Evolutionary conservation across 1,140 invertebrate genomes (phyloP).

Genomic region (Leptopilina boulardi): DNA sequence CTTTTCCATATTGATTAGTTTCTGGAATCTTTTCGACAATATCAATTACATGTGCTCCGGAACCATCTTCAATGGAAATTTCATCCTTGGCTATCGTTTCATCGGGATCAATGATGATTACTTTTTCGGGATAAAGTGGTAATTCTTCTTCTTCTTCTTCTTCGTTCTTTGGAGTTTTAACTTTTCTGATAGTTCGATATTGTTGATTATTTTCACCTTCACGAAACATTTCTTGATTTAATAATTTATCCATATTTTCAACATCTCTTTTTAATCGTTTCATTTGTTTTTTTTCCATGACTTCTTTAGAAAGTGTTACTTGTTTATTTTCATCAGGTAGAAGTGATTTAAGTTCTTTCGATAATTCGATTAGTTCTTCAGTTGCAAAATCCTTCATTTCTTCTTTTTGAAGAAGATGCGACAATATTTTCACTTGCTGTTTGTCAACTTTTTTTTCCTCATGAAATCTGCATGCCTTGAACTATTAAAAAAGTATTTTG

Average conservation of each 20-base stretch:
- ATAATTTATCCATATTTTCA: conserved; percentile 45
- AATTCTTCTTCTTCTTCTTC: neutral
- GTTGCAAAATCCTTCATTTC: conserved; percentile 38
- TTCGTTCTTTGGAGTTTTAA: conserved; percentile 34
- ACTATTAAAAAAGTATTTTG: conserved; percentile 43
- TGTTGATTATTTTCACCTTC: conserved; percentile 62
- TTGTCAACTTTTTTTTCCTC: conserved; percentile 46
- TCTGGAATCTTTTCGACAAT: neutral
- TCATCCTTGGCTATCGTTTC: conserved; percentile 12
- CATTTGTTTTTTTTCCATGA: neutral
- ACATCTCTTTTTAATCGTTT: conserved; percentile 42
- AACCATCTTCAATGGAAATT: conserved; percentile 25
- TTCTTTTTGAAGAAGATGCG: conserved; percentile 33
- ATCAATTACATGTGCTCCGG: neutral
- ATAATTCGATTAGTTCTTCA: neutral
- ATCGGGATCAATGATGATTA: neutral
- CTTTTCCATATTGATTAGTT: neutral
- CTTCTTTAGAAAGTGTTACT: neutral
- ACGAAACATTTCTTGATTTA: conserved; percentile 63
- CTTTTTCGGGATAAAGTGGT: neutral
- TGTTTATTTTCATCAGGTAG: neutral
- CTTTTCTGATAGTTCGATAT: conserved; percentile 55
- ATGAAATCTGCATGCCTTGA: conserved; percentile 57
- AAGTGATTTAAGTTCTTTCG: neutral
- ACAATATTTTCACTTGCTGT: conserved; percentile 44